These are phyloP conservation scores for Melanotus villosus DNA, from an alignment of 2,888 invertebrate genomes.

Conservation along the genomic window DNA sequence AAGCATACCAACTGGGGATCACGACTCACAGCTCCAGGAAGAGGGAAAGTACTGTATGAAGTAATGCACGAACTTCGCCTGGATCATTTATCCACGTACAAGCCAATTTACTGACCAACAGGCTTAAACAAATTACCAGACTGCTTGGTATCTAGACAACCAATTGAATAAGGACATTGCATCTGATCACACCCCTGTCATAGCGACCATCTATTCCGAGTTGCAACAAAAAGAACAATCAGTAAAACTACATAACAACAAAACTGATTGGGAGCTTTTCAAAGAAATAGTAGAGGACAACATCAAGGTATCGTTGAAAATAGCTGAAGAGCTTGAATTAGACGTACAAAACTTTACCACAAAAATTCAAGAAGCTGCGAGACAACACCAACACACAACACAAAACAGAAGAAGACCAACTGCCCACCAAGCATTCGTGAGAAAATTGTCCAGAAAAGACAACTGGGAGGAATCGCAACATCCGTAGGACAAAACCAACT, in stretches of 20 bases:
- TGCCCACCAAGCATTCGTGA: too few species aligned
- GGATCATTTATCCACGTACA: constrained; percentile 1
- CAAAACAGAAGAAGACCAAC: too few species aligned
- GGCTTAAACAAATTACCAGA: constrained; percentile 3
- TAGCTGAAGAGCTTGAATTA: too few species aligned
- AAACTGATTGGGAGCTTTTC: constrained; percentile 5
- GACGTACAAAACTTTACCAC: too few species aligned
- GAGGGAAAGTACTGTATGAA: not conserved
- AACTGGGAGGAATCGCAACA: not conserved
- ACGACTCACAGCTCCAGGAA: constrained; percentile 6
- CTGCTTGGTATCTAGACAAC: not conserved
- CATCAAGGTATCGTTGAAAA: constrained; percentile 5
- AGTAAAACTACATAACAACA: not conserved
- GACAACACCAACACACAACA: too few species aligned
- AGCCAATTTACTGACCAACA: constrained; percentile 2
- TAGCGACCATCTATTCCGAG: constrained; percentile 18
- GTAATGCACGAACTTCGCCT: not conserved
- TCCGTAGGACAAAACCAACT: not conserved
- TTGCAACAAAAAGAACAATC: constrained; percentile 20
- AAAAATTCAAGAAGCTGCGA: too few species aligned
- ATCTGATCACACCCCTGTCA: too few species aligned
- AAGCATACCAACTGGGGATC: too few species aligned
- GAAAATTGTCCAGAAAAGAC: not conserved
- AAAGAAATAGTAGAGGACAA: not conserved
- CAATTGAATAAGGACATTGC: constrained; percentile 1